Base-by-base conservation (phyloP, 2,113 vertebrate species). In the Alaudala cheleensis region DNA sequence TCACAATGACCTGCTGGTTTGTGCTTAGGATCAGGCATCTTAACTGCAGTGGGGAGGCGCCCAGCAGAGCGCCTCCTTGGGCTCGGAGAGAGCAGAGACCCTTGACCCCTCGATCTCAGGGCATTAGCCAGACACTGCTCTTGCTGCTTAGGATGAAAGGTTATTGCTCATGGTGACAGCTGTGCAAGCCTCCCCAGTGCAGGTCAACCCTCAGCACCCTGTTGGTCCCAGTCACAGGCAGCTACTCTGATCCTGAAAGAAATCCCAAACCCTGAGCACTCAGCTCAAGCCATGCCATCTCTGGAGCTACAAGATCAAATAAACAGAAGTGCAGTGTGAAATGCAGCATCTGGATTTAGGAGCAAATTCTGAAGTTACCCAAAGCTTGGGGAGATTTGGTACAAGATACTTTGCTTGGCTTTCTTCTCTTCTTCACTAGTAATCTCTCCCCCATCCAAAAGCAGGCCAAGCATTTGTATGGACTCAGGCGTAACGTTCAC, bases 31-130 rank as follows among this genome's bases (percentile, higher is more conserved):
- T 62, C 58, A 80, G 49, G 33, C 31, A 82, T 51, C 61, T 62
- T 60, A 80, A 22, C 24, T 42, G 44, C 31, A 45, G n/a, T 1
- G 0, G 14, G 26, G 12, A 76, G 7, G 22, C 22, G 83, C 26
- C 34, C 45, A 67, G 33, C 33, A 64, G 33, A 86, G 18, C 22
- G 10, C 14, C 20, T 15, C 18, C 0, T 0, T 0, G 2, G 58
- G 12, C 28, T 31, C 39, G 61, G 34, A 31, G 44, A 44, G 28
- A 81, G 50, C 40, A 39, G 67, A 64, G 28, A 83, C 40, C 26
- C 20, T 18, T 22, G 58, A 34, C 13, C 31, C 18, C 29, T 33
- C 17, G 4, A 12, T 24, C 33, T n/a, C 5, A 3, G 15, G 24
- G 24, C 53, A 62, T 51, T 58, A 74, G 15, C 33, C 61, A 74